These are phyloP conservation scores for Denticeps clupeoides DNA, from an alignment of 2,797 vertebrate genomes.

Conservation along the genomic window DNA sequence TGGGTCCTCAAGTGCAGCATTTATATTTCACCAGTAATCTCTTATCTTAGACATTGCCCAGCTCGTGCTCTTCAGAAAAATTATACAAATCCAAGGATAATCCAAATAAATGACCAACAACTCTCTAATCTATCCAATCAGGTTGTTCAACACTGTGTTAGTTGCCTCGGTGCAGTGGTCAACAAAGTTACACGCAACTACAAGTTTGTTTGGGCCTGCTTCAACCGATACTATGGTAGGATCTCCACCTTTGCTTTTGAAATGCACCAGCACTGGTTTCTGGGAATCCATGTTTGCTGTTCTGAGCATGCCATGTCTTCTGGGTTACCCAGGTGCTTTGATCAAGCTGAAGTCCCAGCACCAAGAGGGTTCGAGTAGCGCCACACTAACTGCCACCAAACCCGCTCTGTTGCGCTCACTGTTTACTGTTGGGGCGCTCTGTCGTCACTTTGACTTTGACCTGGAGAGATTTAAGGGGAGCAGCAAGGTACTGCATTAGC, in stretches of 20 bases:
- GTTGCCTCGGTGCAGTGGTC: slow-evolving; percentile 91
- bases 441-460: slow-evolving; percentile 96
- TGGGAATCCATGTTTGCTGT: neutral
- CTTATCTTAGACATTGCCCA: no score
- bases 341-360: slow-evolving; percentile 89
- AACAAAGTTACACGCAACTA: slow-evolving; percentile 97
- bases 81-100: no score
- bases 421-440: slow-evolving; percentile 91
- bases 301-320: no score
- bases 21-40: no score
- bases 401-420: slow-evolving; percentile 89
- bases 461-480: slow-evolving; percentile 89
- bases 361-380: slow-evolving; percentile 85
- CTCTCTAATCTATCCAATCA: no score
- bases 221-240: slow-evolving; percentile 95
- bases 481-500: slow-evolving; percentile 87
- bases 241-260: neutral
- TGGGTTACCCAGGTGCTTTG: slow-evolving; percentile 89
- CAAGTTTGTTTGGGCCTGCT: slow-evolving; percentile 97
- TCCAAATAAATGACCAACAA: no score
- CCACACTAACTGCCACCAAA: slow-evolving; percentile 80
- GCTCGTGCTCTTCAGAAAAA: no score
- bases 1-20: no score
- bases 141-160: slow-evolving; percentile 97
- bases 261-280: neutral